Evolutionary conservation across 2,888 invertebrate species (phyloP), one percentile per base, ranked within the genome.

Genomic region (Hylaea fasciaria): DNA sequence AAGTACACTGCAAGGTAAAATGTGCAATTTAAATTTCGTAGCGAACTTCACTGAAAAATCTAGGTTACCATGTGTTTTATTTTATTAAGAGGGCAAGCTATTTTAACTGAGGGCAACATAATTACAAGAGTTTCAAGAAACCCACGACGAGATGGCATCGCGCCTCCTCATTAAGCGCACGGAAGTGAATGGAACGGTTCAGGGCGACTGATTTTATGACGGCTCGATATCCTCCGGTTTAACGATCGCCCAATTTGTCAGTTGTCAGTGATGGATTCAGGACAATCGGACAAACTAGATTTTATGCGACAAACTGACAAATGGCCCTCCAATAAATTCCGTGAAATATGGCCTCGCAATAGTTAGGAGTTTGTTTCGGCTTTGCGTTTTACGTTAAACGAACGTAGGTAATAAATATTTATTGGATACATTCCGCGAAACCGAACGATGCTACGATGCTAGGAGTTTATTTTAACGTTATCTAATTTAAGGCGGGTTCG

Each of bases 231-330:
- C 46, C 9, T 43, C 17, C 35, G 35, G 39, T 17, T 49, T 56
- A 28, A 56, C 56, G 57, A 40, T 46, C 29, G 22, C 8, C 22
- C 50, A 41, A 39, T 49, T 37, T 39, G 50, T 57, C 50, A 32
- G 29, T n/a, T 28, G 41, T 40, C 48, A 14, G 16, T 45, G 37
- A 49, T 49, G 13, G 41, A 48, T 44, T 17, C 39, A 35, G 29
- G 22, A 49, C 45, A 35, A 45, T 28, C 44, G 14, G 22, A 39
- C 46, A 37, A 46, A 56, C 48, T 44, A 56, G 22, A 44, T 56
- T 39, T 35, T 39, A 45, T 39, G 45, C 40, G 32, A 45, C 13
- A 46, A 57, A 57, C n/a, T 45, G 45, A 57, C 45, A 37, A 45
- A 50, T 29, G 16, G 11, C 11, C 14, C 16, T 17, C 28, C 22